phyloP scores from a whole-genome alignment of 92 coral and sea anemone genomes.

The Montipora capitata region DNA sequence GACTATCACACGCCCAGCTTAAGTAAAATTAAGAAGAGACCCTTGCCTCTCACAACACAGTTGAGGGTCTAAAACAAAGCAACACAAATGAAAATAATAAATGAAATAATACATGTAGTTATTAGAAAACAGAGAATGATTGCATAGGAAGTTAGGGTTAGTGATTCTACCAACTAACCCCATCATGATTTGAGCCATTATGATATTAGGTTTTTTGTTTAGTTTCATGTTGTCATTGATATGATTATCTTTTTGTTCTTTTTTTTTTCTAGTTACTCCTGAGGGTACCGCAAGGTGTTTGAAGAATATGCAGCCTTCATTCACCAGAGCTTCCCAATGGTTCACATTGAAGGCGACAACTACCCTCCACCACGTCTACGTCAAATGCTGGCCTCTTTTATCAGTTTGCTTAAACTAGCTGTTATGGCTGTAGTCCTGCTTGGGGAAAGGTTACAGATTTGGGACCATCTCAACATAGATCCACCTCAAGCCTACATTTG shows the following conservation, averaged over 20 bases:
- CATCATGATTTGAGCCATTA: no score
- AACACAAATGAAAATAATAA: no score
- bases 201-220: no score
- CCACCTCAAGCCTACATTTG: constrained; percentile 90
- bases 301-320: constrained; percentile 98
- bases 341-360: constrained; percentile 93
- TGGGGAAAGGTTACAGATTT: constrained; percentile 88
- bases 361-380: constrained; percentile 98
- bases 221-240: not conserved
- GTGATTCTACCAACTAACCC: no score
- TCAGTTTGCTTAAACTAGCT: constrained; percentile 84
- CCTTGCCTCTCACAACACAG: no score
- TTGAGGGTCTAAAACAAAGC: no score
- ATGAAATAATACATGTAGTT: no score
- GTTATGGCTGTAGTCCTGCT: constrained; percentile 87
- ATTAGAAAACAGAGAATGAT: no score
- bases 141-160: no score
- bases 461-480: constrained; percentile 82
- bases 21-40: no score
- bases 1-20: no score
- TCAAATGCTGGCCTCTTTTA: constrained; percentile 86
- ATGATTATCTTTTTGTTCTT: not conserved
- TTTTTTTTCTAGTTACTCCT: constrained; percentile 86
- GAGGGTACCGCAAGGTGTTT: constrained; percentile 99
- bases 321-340: constrained; percentile 94